Conservation (phyloP, 2,113 vertebrate genomes). For the Balaenoptera acutorostrata region DNA sequence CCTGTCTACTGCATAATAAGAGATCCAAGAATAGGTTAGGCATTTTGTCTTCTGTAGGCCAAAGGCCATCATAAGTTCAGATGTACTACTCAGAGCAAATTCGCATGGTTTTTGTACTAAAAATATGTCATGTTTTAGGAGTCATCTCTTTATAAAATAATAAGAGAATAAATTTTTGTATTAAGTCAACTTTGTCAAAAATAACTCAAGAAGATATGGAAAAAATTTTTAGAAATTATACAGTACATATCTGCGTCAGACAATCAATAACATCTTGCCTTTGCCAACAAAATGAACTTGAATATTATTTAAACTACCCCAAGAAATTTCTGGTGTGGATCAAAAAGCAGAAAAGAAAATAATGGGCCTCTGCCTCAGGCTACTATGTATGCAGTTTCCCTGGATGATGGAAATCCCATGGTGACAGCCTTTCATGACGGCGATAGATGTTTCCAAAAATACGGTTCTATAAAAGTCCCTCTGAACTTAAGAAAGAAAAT, state of each 20-base stretch:
- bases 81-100: neutral
- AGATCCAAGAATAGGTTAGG: constrained; percentile 33
- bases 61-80: constrained; percentile 1
- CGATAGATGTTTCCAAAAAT: neutral
- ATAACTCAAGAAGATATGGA: neutral
- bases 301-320: neutral
- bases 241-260: neutral
- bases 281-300: constrained; percentile 12
- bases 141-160: neutral
- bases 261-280: neutral
- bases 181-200: constrained; percentile 31
- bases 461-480: neutral
- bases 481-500: neutral
- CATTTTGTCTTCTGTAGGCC: neutral
- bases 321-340: constrained; percentile 11
- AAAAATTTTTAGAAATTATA: neutral
- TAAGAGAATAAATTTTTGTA: neutral
- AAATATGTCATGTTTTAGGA: neutral
- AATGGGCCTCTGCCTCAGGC: neutral
- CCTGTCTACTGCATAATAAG: constrained; percentile 10
- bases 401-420: neutral
- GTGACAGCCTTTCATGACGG: neutral
- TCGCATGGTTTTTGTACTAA: neutral
- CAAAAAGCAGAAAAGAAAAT: constrained; percentile 7
- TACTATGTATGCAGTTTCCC: neutral